phyloP scores from a whole-genome alignment of 2,888 invertebrate genomes.

The Limnephilus rhombicus region DNA sequence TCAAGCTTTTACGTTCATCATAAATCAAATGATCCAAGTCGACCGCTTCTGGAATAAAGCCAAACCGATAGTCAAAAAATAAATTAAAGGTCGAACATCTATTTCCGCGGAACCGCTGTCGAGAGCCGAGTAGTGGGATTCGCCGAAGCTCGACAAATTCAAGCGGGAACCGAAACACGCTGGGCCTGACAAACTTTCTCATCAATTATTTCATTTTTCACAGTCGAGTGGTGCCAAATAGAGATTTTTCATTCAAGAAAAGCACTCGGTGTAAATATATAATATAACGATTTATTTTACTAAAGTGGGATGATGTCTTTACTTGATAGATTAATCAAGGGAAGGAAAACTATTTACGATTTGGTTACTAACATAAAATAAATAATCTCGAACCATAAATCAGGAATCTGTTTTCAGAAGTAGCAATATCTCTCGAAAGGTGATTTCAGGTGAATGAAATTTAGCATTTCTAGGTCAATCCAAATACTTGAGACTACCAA shows the following conservation, averaged over 20 bases:
- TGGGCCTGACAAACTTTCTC: neutral
- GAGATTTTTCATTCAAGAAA: neutral
- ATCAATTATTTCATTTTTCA: neutral
- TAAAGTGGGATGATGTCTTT: neutral
- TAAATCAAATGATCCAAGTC: constrained; percentile 65
- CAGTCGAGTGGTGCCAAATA: neutral
- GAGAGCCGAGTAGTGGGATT: constrained; percentile 2
- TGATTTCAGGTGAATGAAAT: too few relatives aligned
- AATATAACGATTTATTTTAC: neutral
- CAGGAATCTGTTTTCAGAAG: too few relatives aligned
- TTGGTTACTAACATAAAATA: neutral
- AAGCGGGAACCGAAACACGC: neutral
- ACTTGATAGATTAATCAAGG: neutral
- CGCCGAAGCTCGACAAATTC: constrained; percentile 7
- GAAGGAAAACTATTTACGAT: neutral
- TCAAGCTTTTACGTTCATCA: constrained; percentile 61
- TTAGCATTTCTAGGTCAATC: too few relatives aligned
- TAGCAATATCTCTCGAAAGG: too few relatives aligned
- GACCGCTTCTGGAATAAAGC: constrained; percentile 59
- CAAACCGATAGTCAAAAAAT: constrained; percentile 64
- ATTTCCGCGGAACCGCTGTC: constrained; percentile 60
- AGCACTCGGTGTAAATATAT: neutral
- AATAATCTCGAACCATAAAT: too few relatives aligned
- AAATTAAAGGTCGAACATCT: constrained; percentile 65
- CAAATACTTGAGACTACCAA: too few relatives aligned